Evolutionary conservation across 1,140 invertebrate species (phyloP).

Genomic region (Araneus ventricosus): DNA sequence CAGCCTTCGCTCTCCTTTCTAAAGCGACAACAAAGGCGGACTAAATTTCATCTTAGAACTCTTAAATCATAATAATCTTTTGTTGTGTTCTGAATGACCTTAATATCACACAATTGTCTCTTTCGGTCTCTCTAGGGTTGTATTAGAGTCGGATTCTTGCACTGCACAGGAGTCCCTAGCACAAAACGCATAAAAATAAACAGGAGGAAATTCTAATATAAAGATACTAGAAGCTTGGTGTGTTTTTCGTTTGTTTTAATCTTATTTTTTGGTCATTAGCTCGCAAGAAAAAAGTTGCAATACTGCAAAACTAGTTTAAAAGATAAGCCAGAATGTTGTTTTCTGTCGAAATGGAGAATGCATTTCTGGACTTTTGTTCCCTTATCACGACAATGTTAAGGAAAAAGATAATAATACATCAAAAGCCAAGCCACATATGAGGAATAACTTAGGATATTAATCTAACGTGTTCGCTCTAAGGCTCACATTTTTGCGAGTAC

Average conservation of each 20-base stretch:
- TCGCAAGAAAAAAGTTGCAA: background rate
- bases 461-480: too few relatives aligned
- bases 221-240: background rate
- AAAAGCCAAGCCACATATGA: too few relatives aligned
- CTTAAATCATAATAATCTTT: conserved; percentile 38
- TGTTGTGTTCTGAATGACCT: conserved; percentile 21
- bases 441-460: too few relatives aligned
- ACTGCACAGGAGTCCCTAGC: background rate
- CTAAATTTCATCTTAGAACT: conserved; percentile 4
- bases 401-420: background rate
- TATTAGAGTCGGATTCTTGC: background rate
- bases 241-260: conserved; percentile 18
- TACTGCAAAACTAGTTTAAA: background rate
- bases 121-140: background rate
- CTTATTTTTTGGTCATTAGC: background rate
- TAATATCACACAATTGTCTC: background rate
- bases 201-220: background rate
- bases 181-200: background rate
- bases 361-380: background rate
- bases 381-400: background rate
- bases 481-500: too few relatives aligned
- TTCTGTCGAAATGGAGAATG: background rate
- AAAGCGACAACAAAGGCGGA: background rate
- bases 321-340: background rate
- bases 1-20: background rate